A percentile compares a stretch with the other conserved stretches of the same genome.
These are phyloP conservation scores for Parasteatoda tepidariorum DNA, from an alignment of 1,140 invertebrate genomes.

Conservation along the genomic window DNA sequence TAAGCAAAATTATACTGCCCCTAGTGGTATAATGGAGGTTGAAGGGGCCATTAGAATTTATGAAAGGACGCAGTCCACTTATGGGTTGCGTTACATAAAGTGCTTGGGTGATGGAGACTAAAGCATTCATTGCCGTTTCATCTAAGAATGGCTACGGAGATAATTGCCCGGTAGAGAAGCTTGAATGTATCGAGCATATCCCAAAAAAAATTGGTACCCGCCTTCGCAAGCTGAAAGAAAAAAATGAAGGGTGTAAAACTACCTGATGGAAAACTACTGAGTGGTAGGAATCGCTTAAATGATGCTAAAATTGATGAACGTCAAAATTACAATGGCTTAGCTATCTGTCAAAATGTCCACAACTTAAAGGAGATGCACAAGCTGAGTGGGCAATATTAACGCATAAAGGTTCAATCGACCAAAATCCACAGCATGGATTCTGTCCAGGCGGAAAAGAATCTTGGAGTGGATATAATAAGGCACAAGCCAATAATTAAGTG, in stretches of 20 bases:
- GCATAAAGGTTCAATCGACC: not conserved
- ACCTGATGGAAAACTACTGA: not conserved
- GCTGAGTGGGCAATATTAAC: not conserved
- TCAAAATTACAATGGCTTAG: not conserved
- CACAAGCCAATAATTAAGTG: not conserved
- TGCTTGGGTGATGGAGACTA: slow-evolving; percentile 62
- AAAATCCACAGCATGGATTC: not conserved
- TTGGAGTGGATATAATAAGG: not conserved
- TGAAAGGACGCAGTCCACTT: slow-evolving; percentile 11
- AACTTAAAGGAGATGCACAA: not conserved
- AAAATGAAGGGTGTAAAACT: not conserved
- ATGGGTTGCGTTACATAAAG: slow-evolving; percentile 57
- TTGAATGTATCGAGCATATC: not conserved
- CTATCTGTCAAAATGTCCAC: not conserved
- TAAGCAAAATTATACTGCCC: slow-evolving; percentile 49
- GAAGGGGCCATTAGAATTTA: slow-evolving; percentile 59
- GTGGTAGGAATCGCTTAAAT: not conserved
- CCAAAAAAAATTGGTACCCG: not conserved
- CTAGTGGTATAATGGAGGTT: slow-evolving; percentile 61
- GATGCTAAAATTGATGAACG: not conserved
- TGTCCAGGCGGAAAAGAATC: not conserved
- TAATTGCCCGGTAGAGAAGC: not conserved
- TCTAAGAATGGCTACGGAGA: not conserved
- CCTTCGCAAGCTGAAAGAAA: not conserved
- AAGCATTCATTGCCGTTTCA: slow-evolving; percentile 44